Evolutionary conservation across 2,888 invertebrate genomes (phyloP).

Genomic region (Willowsia nigromaculata): DNA sequence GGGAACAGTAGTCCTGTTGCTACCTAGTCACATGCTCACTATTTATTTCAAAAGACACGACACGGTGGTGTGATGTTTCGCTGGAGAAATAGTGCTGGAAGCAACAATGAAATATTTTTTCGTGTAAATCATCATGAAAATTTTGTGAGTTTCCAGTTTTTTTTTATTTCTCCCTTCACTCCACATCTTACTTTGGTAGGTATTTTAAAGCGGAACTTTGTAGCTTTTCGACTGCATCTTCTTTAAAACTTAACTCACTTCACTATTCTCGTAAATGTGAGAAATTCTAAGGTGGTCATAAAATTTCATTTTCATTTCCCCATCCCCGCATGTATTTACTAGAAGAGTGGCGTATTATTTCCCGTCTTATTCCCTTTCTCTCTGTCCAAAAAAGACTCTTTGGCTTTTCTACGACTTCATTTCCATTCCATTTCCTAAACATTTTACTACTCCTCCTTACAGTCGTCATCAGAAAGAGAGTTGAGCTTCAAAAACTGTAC

Average conservation of each 20-base stretch:
- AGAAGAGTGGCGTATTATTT: neutral
- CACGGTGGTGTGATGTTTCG: neutral
- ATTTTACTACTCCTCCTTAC: conserved; percentile 33
- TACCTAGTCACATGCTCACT: neutral
- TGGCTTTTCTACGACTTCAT: conserved; percentile 75
- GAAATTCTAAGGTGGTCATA: conserved; percentile 72
- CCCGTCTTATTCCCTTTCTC: conserved; percentile 40
- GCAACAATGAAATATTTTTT: conserved; percentile 43
- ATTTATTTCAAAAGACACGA: neutral
- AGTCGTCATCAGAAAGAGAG: neutral
- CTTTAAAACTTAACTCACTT: neutral
- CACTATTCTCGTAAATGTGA: conserved; percentile 53
- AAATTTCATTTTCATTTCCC: conserved; percentile 77
- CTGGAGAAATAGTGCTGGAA: neutral
- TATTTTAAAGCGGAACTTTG: neutral
- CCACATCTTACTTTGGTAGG: neutral
- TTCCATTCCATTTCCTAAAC: conserved; percentile 76
- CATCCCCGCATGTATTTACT: conserved; percentile 43
- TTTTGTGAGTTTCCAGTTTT: conserved; percentile 8
- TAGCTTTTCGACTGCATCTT: neutral
- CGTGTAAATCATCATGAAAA: conserved; percentile 67
- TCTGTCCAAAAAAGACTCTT: conserved; percentile 68
- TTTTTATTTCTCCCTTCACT: neutral
- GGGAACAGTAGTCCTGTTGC: conserved; percentile 6
- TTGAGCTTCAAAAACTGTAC: neutral